Conservation (phyloP, 2,797 vertebrate species). For the Amblyopsis hoosieri region DNA sequence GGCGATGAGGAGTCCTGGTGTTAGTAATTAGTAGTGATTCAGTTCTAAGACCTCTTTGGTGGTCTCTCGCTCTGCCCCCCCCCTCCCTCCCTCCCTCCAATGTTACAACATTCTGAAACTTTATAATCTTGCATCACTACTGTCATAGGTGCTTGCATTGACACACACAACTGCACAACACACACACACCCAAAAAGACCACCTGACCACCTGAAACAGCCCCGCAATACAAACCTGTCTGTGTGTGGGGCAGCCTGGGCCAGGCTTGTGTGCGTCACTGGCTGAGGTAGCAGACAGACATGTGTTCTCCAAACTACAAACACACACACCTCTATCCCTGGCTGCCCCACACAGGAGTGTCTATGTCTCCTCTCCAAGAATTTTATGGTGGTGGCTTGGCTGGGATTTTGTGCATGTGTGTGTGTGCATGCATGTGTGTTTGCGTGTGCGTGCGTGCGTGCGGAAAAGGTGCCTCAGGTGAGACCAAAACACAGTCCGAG, state of each 20-base stretch:
- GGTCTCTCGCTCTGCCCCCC: conserved; percentile 60
- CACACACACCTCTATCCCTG: conserved; percentile 48
- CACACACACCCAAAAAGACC: conserved; percentile 45
- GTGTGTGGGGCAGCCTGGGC: conserved; percentile 75
- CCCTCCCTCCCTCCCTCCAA: conserved; percentile 24
- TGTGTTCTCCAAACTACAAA: conserved; percentile 59
- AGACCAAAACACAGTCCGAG: conserved; percentile 33
- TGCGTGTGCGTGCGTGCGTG: conserved; percentile 4
- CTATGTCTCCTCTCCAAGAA: conserved; percentile 70
- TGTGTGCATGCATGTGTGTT: conserved; percentile 4
- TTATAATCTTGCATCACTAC: conserved; percentile 87
- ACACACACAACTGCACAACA: conserved; percentile 13
- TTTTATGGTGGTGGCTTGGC: conserved; percentile 74
- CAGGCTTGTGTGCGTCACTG: conserved; percentile 82
- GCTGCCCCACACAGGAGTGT: conserved; percentile 61
- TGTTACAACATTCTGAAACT: conserved; percentile 86
- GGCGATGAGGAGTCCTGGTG: conserved; percentile 82
- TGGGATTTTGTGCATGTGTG: conserved; percentile 49
- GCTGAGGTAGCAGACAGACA: conserved; percentile 71
- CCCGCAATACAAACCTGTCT: conserved; percentile 75
- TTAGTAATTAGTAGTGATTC: conserved; percentile 94
- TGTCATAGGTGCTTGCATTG: conserved; percentile 64
- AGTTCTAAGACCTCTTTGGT: conserved; percentile 87
- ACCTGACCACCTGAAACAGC: conserved; percentile 78
- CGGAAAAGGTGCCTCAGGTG: conserved; percentile 52